Evolutionary conservation across 2,113 vertebrate species (phyloP).

Genomic region (Clinocottus analis): DNA sequence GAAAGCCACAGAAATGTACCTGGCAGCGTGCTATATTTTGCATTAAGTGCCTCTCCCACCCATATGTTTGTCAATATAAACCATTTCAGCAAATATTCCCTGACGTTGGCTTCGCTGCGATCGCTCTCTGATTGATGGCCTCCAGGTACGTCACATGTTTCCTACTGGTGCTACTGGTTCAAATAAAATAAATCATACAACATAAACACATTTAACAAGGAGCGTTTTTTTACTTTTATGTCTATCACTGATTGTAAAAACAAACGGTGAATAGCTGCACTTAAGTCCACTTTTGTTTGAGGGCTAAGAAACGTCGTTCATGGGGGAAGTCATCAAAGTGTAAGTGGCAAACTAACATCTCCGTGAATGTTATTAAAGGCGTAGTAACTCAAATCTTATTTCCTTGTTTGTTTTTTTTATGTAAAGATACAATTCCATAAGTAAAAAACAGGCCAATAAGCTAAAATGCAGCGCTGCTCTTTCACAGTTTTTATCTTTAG

Average conservation of each 20-base stretch:
- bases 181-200: slow-evolving; percentile 47
- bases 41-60: slow-evolving; percentile 72
- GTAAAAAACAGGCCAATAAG: background rate
- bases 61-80: slow-evolving; percentile 81
- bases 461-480: background rate
- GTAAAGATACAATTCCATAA: background rate
- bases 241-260: slow-evolving; percentile 30
- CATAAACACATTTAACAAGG: slow-evolving; percentile 39
- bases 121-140: slow-evolving; percentile 47
- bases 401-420: too few relatives aligned
- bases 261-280: slow-evolving; percentile 10
- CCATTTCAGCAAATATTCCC: slow-evolving; percentile 66
- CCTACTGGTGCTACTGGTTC: slow-evolving; percentile 36
- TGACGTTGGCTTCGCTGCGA: slow-evolving; percentile 43
- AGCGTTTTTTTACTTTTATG: slow-evolving; percentile 2
- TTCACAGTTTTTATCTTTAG: background rate
- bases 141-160: slow-evolving; percentile 32
- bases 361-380: background rate
- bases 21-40: slow-evolving; percentile 68
- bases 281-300: background rate
- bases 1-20: slow-evolving; percentile 75
- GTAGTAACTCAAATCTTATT: background rate
- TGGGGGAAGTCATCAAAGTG: background rate
- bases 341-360: background rate
- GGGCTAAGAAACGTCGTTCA: background rate